Evolutionary conservation across 2,797 vertebrate species (phyloP).

Genomic region (Hephaestus fuliginosus): DNA sequence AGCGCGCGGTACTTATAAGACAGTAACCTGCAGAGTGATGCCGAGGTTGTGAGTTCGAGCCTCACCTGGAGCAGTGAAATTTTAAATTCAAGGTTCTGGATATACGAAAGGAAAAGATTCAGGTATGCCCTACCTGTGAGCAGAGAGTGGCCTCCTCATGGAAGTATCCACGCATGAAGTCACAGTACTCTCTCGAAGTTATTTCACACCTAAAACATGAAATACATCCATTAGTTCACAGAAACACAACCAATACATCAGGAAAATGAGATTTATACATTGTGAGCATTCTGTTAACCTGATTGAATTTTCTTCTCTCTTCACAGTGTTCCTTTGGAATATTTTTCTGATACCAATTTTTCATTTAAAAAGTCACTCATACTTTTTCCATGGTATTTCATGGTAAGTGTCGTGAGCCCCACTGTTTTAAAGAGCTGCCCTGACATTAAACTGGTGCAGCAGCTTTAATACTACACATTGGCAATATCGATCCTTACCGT

Average conservation of each 20-base stretch:
- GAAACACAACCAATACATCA: background rate
- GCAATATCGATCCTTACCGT: slow-evolving; percentile 82
- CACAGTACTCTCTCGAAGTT: slow-evolving; percentile 97
- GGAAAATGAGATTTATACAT: too few relatives aligned
- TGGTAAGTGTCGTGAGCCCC: too few relatives aligned
- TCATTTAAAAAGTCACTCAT: background rate
- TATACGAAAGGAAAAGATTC: background rate
- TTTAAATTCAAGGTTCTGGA: background rate
- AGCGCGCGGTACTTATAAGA: slow-evolving; percentile 62
- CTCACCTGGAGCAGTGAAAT: slow-evolving; percentile 50
- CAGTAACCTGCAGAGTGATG: slow-evolving; percentile 53
- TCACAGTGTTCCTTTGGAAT: background rate
- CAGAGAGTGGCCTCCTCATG: slow-evolving; percentile 97
- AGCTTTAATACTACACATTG: background rate
- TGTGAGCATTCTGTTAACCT: too few relatives aligned
- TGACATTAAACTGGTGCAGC: background rate
- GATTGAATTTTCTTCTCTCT: background rate
- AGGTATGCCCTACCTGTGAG: slow-evolving; percentile 89
- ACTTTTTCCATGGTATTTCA: too few relatives aligned
- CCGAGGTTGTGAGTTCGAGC: slow-evolving; percentile 68
- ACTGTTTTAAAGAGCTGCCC: background rate
- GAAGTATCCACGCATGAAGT: slow-evolving; percentile 98
- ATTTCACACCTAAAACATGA: slow-evolving; percentile 92
- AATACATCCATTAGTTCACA: background rate
- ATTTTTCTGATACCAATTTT: background rate